Evolutionary conservation across 2,113 vertebrate species (phyloP).

Genomic region (Onychostoma macrolepis): DNA sequence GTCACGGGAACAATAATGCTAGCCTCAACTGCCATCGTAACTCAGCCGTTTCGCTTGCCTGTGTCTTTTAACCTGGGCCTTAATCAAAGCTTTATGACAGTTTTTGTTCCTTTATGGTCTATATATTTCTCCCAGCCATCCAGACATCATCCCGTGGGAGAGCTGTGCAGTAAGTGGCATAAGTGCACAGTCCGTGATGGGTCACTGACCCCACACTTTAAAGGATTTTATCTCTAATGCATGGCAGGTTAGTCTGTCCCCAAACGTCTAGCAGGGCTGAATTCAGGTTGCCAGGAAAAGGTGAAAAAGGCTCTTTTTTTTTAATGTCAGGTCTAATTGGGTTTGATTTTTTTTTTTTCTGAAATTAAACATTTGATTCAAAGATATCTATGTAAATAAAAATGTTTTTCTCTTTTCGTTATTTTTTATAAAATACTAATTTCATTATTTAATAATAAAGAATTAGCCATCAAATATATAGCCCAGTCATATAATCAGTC

Average conservation of each 20-base stretch:
- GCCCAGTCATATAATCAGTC: not conserved
- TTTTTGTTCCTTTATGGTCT: slow-evolving; percentile 82
- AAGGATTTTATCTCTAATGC: slow-evolving; percentile 55
- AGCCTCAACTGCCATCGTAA: slow-evolving; percentile 75
- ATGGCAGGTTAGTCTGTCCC: slow-evolving; percentile 32
- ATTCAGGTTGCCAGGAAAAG: slow-evolving; percentile 14
- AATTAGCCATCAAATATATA: no score
- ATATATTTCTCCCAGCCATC: slow-evolving; percentile 80
- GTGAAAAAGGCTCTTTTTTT: not conserved
- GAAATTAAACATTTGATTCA: slow-evolving; percentile 14
- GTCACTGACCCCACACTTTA: slow-evolving; percentile 76
- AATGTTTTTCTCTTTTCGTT: not conserved
- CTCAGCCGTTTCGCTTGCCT: slow-evolving; percentile 73
- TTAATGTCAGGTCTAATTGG: slow-evolving; percentile 9
- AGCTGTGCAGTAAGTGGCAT: slow-evolving; percentile 75
- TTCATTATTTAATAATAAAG: not conserved
- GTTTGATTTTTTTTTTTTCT: not conserved
- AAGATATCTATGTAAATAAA: not conserved
- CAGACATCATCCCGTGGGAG: slow-evolving; percentile 78
- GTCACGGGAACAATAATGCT: slow-evolving; percentile 78
- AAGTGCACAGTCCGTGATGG: slow-evolving; percentile 74
- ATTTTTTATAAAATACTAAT: not conserved
- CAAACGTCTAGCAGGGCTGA: not conserved
- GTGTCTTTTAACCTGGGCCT: slow-evolving; percentile 79
- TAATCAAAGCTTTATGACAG: slow-evolving; percentile 84